Evolutionary conservation across 2,113 vertebrate genomes (phyloP), one percentile per base, ranked within the genome.

Genomic region (Gadus chalcogrammus): DNA sequence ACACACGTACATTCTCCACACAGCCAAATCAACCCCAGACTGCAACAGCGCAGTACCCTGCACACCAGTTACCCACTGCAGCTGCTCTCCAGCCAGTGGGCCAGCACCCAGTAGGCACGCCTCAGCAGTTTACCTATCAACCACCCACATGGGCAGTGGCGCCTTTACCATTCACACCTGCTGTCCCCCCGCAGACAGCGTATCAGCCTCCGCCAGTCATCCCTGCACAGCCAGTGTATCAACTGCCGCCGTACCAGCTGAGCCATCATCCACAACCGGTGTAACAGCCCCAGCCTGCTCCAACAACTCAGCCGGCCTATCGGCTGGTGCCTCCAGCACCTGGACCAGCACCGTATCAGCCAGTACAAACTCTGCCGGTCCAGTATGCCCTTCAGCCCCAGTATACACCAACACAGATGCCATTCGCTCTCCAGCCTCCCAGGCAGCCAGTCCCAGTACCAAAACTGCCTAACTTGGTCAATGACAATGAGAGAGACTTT

Each of bases 381-480:
- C 55, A 56, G 55, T n/a, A 56, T 4, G 55, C 55, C 13, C 13
- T 56, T 56, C 55, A 56, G 55, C 13, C 55, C 55, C 55, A 56
- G 52, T 53, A 53, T 53, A 53, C 52, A 53, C 52, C 52, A 53
- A 8, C 52, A 53, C 52, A 53, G 52, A 53, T 53, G 52, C 42
- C 38, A 11, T n/a, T 5, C 17, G 17, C 35, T 67, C 31, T 22
- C 9, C 65, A n/a, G 12, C 48, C 65, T 22, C 9, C 15, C 7
- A 9, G n/a, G 11, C 66, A 67, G 15, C 52, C 62, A 28, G 63
- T 63, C 22, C 20, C 68, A 15, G 48, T 69, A 1, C 64, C 60
- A 18, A 55, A 31, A 24, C 59, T 64, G 15, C 65, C 69, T n/a
- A 68, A 68, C 15, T 59, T 72, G 61, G 48, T 64, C 12, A 52